Base-by-base conservation (phyloP, 2,797 vertebrate genomes). In the Hippocampus kuda region DNA sequence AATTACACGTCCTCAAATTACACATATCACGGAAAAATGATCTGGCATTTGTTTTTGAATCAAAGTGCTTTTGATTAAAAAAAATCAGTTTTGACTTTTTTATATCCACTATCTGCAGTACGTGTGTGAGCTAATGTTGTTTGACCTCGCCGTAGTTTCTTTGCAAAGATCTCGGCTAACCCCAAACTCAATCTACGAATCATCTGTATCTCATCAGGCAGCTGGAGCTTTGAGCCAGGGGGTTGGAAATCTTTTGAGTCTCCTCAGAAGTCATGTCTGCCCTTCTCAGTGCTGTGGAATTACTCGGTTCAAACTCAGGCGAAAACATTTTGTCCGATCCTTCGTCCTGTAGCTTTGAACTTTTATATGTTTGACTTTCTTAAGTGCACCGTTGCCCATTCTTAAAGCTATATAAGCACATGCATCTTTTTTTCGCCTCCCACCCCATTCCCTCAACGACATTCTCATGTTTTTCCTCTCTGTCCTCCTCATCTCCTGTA, bases 161-260 rank as follows among this genome's bases (percentile, higher is more conserved):
- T 38, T 16, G 38, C 41, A 64, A 42, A 44, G 41, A 44, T n/a
- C 41, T 42, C 44, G 41, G 22, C 61, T 44, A n/a, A 44, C 41
- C 62, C n/a, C 62, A 44, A 12, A 12, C 62, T 64, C 62, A 44
- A 24, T 64, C 22, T 64, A n/a, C 83, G 7, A 34, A 27, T 54
- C 67, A 53, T 68, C 65, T 64, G 49, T 68, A 41, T 68, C 44
- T 68, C 74, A 67, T 38, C 24, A 27, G 74, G 78, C 26, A 54
- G 68, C 73, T 73, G 1, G 65, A 72, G 82, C 82, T 84, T 75
- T 68, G 69, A 79, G 77, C 72, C 69, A 9, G n/a, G 62, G 65
- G 80, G 81, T 85, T 38, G 34, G 80, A 80, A 77, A 71, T 75
- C 72, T 78, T 79, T 79, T 80, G 77, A 83, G 79, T 53, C 80